Base-by-base conservation (phyloP, 2,888 invertebrate genomes). In the Trichopria drosophilae region DNA sequence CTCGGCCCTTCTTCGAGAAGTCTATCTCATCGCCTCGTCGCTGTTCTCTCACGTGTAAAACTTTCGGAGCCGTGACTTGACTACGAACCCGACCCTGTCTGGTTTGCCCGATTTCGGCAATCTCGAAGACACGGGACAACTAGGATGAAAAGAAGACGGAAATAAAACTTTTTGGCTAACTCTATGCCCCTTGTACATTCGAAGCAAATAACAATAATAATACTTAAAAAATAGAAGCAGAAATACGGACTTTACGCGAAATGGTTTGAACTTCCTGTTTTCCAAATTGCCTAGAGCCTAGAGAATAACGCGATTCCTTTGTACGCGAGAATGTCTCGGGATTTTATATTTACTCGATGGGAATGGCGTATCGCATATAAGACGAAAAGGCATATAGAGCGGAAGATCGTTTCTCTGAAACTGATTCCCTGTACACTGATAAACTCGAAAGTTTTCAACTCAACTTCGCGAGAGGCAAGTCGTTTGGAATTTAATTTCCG, bases 111-210 rank as follows among this genome's bases (percentile, higher is more conserved):
- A 53, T 53, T 53, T 53, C 49, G 53, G 42, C 42, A 41, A 53
- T 53, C 45, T 49, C 45, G 13, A 22, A 19, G 26, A 28, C 28
- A 7, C 15, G 37, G 15, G 10, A 22, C 12, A 13, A 36, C 26
- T 16, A 13, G 22, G 15, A 13, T 20, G 28, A 43, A 45, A 45
- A 43, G 31, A 28, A 10, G 26, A 35, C 32, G 40, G 47, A 51
- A 51, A 55, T 47, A 51, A 55, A 55, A 55, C 47, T 55, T 55
- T 55, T n/a, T 55, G 51, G 51, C 51, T 26, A 26, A n/a, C 10
- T 26, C 9, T 9, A n/a, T 10, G 26, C 9, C 26, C 9, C 10
- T 23, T 5, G 22, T 36, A 10, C 12, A 15, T n/a, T 4, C 12
- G 42, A 19, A 31, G 35, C 29, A 49, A 39, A 42, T 41, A n/a